These are phyloP conservation scores for Ennomos erosarius DNA, from an alignment of 2,888 invertebrate species.

Conservation along the genomic window DNA sequence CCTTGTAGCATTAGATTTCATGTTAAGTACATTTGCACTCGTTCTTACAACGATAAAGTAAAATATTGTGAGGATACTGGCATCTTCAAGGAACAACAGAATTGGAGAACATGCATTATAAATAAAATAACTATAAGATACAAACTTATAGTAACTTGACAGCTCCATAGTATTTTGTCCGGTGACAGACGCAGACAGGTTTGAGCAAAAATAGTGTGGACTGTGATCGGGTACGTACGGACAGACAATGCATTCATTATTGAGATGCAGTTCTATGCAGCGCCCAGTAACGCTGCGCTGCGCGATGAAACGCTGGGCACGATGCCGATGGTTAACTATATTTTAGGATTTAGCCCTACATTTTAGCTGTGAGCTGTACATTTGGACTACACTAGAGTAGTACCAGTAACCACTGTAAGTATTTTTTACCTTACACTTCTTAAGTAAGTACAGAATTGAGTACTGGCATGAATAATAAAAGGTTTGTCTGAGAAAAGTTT, in stretches of 20 bases:
- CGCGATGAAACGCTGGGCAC: too few relatives aligned
- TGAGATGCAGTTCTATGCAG: conserved; percentile 64
- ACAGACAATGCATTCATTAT: conserved; percentile 83
- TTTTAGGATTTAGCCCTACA: conserved; percentile 27
- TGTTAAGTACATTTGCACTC: too few relatives aligned
- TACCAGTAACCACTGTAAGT: neutral
- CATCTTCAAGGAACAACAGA: too few relatives aligned
- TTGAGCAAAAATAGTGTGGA: conserved; percentile 80
- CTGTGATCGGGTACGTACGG: conserved; percentile 66
- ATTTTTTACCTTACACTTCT: too few relatives aligned
- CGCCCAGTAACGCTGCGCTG: conserved; percentile 43
- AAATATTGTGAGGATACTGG: too few relatives aligned
- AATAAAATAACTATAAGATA: neutral
- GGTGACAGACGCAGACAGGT: conserved; percentile 79
- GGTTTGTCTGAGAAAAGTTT: too few relatives aligned
- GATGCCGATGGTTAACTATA: conserved; percentile 18
- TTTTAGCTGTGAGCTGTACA: neutral
- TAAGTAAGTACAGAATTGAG: too few relatives aligned
- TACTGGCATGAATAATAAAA: too few relatives aligned
- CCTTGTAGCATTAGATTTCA: too few relatives aligned
- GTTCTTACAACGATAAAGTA: too few relatives aligned
- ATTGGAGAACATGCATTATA: too few relatives aligned
- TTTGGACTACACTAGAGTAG: conserved; percentile 5
- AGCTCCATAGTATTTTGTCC: conserved; percentile 52
- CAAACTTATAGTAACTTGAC: conserved; percentile 19